Base-by-base conservation (phyloP, 2,888 invertebrate genomes). In the Dynastes tityus region DNA sequence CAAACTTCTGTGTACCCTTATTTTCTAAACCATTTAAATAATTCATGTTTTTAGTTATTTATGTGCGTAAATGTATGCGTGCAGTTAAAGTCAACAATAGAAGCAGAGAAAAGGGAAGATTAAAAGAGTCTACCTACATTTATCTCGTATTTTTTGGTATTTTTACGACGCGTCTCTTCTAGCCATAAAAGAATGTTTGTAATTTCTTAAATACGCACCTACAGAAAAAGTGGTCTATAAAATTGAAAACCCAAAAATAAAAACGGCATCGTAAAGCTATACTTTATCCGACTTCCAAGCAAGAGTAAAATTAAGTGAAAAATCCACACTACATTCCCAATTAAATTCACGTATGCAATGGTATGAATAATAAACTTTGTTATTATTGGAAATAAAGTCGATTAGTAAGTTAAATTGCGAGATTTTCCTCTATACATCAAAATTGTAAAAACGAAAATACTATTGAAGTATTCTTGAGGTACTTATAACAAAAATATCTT, bases 171-270 rank as follows among this genome's bases (percentile, higher is more conserved):
- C 45, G 45, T 45, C 61, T 74, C 45, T 74, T 40, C 73, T 63
- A 74, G 45, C 61, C 73, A 61, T 74, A 74, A 77, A 77, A 77
- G 68, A 75, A 77, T 77, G 77, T 77, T 77, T 77, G 68, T 77
- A 77, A 77, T 77, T 77, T 77, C 77, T 68, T 77, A 77, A 61
- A 61, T 77, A 77, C 68, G 77, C 61, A 74, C 73, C 73, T 74
- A 74, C 73, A 74, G 45, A 58, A 73, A 68, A 74, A 74, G 73
- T 74, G 73, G 73, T 45, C 73, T 74, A 74, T 74, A 74, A 74
- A 74, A 74, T 74, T 45, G 27, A 49, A 63, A 29, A 27, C 61
- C 61, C 29, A 74, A 74, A 74, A 74, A 74, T 74, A 74, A 74
- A 63, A 74, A 58, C 61, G 22, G 27, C 63, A 74, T 74, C 73